Percentiles rank a stretch among this genome's conserved stretches.
Conservation (phyloP, 2,113 vertebrate species). For the Rhagologus leucostigma region DNA sequence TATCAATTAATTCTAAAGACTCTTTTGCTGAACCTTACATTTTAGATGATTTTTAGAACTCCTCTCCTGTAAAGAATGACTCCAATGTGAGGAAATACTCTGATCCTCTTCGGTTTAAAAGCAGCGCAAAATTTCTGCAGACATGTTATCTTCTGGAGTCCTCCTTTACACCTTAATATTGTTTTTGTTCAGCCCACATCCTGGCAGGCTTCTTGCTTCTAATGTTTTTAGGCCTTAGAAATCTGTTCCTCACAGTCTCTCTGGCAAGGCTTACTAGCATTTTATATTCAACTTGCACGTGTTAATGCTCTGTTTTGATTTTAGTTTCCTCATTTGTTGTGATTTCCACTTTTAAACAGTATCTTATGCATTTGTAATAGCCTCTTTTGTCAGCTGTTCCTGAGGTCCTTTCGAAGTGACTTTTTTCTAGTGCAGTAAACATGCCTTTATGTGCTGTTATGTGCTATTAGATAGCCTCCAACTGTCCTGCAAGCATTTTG, state of each 20-base stretch:
- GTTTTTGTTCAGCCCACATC: not conserved
- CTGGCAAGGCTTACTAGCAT: not conserved
- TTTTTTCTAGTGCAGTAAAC: not conserved
- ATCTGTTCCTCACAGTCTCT: not conserved
- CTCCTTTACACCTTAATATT: not conserved
- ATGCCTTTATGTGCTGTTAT: not conserved
- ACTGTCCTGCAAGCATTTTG: not conserved
- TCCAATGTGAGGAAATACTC: not conserved
- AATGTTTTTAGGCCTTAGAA: not conserved
- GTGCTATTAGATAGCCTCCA: not conserved
- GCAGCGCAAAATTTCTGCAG: not conserved
- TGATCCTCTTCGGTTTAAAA: not conserved
- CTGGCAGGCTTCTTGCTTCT: not conserved
- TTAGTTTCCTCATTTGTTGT: not conserved
- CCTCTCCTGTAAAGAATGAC: not conserved
- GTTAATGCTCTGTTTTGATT: not conserved
- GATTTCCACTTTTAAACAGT: not conserved
- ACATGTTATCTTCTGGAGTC: not conserved
- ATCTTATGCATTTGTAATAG: not conserved
- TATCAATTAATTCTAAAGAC: not conserved
- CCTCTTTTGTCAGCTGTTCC: not conserved
- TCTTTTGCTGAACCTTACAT: not conserved
- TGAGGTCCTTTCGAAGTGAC: not conserved
- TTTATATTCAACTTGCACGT: not conserved
- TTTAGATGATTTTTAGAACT: not conserved